Evolutionary conservation across 2,888 invertebrate genomes (phyloP), one percentile per base, ranked within the genome.

Genomic region (Hirtodrosophila confusa): DNA sequence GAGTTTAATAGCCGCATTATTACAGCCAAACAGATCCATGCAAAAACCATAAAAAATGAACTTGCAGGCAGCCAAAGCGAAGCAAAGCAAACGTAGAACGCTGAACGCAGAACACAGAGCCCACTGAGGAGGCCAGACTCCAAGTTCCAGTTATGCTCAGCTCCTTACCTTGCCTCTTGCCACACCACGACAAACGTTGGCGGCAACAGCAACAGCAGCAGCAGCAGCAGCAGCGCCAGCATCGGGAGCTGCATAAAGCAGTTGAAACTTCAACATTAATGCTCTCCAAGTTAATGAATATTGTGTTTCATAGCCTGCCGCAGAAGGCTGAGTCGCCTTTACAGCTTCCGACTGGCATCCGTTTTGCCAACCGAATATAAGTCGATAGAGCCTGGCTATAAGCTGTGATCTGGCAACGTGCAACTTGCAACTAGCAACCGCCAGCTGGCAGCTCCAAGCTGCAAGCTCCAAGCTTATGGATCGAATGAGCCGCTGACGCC

Each of bases 201-300:
- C 17, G 17, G 17, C 17, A 17, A 17, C 17, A 17, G 17, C 17
- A 44, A 12, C 44, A 49, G 40, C 50, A 35, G 12, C 35, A 41
- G 6, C 45, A 45, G 48, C 69, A 10, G 3, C 33, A 24, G 3
- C 41, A 53, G 41, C 39, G 11, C 31, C 63, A 57, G 37, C 62
- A 56, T 36, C 66, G 35, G 66, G 60, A 73, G 61, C 70, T 47
- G 58, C 60, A 57, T 64, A 53, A 64, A 65, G 62, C 61, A 45
- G 58, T 56, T 66, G 60, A 61, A 65, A 53, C 70, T 67, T 66
- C 80, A 83, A 76, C 89, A 88, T 89, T 89, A 88, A 88, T 84
- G 86, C 86, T 79, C 88, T 84, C 85, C 87, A 89, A 90, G 90
- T 89, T 89, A 89, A 89, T 89, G 89, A 90, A 90, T 90, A 89